Conservation (phyloP, 1,140 invertebrate species). For the Linepithema humile region DNA sequence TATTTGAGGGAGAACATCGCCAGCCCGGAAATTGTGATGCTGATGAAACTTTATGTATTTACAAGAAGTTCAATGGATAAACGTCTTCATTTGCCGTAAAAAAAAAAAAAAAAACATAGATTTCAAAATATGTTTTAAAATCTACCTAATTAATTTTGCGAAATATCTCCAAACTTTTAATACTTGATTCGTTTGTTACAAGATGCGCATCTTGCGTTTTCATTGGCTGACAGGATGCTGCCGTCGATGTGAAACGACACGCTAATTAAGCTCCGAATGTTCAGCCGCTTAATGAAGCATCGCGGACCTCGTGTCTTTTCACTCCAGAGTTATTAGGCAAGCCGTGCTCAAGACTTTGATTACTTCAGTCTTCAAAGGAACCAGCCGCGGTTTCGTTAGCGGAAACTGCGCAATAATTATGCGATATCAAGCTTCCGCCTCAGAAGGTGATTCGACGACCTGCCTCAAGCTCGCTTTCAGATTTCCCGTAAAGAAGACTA, state of each 20-base stretch:
- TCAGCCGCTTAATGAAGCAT: slow-evolving; percentile 70
- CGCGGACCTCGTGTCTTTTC: slow-evolving; percentile 72
- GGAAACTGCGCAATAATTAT: slow-evolving; percentile 68
- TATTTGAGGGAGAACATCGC: neutral
- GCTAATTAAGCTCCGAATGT: slow-evolving; percentile 64
- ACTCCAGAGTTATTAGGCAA: slow-evolving; percentile 67
- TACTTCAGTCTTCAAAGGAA: slow-evolving; percentile 71
- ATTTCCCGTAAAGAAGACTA: slow-evolving; percentile 14
- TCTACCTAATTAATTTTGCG: neutral
- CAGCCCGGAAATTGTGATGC: neutral
- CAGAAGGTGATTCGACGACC: slow-evolving; percentile 44
- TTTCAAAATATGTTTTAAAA: neutral
- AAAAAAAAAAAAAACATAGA: neutral
- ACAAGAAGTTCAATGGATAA: neutral
- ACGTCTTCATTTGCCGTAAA: neutral
- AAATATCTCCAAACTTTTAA: neutral
- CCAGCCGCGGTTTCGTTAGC: slow-evolving; percentile 38
- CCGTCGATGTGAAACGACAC: neutral
- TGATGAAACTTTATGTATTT: neutral
- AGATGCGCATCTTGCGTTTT: slow-evolving; percentile 1
- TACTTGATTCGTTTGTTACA: neutral
- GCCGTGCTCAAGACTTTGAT: slow-evolving; percentile 76
- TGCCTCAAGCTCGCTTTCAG: slow-evolving; percentile 29
- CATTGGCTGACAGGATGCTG: neutral
- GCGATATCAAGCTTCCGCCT: slow-evolving; percentile 58